Base-by-base conservation (phyloP, 2,113 vertebrate species). In the Vulpes vulpes region DNA sequence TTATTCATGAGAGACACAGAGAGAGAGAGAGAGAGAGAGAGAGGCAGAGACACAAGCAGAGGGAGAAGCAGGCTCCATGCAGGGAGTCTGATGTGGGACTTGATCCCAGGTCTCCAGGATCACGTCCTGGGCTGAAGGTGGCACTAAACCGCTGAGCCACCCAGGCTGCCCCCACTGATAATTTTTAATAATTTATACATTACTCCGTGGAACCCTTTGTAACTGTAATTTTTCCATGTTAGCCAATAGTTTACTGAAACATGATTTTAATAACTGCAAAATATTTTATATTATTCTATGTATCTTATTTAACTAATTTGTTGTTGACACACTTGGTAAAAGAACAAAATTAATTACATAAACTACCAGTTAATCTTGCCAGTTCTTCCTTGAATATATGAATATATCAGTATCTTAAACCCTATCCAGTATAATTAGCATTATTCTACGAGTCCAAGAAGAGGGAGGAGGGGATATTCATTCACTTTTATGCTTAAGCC, bases 321-420 rank as follows among this genome's bases (percentile, higher is more conserved):
- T 82, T 89, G 32, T 51, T 95, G 49, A 38, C 53, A 51, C 14
- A 71, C 35, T 83, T 95, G 25, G 16, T 69, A 93, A 96, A 84
- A 27, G 27, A 78, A 85, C 23, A 96, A 71, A 95, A 92, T 73
- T 76, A 88, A 87, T 74, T 74, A 64, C 16, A 51, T 3, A 88
- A 53, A 25, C 78, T 88, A 71, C 53, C 30, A 74, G 64, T 84
- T 95, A 91, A 67, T 51, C 43, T 95, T 93, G 3, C 11, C 35
- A 55, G 4, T 78, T 71, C 67, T 92, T 95, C 49, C 49, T 94
- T 85, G 30, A 85, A 73, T 91, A 23, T 88, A 43, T 91, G 91
- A 87, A 87, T 74, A 5, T 67, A 76, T 65, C 16, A 62, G 22
- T 71, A 87, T 74, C 79, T 84, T 59, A 90, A 91, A 35, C n/a